phyloP scores from a whole-genome alignment of 2,113 vertebrate genomes.

The Bostrychus sinensis region DNA sequence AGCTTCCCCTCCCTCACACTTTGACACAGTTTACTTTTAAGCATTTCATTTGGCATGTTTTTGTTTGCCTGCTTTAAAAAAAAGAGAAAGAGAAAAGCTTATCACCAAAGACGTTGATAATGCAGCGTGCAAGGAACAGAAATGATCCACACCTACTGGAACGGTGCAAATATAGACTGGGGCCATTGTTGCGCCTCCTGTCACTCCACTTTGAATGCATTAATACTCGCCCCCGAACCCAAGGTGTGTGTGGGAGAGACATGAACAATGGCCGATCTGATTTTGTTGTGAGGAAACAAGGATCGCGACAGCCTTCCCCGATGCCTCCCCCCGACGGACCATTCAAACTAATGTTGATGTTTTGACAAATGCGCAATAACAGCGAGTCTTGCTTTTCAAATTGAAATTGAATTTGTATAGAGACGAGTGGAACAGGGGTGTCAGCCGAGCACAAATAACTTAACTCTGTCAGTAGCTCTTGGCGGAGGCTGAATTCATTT shows the following conservation, averaged over 20 bases:
- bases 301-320: constrained; percentile 12
- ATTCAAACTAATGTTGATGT: constrained; percentile 46
- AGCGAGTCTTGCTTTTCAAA: constrained; percentile 47
- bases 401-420: constrained; percentile 62
- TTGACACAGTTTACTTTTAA: constrained; percentile 10
- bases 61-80: background rate
- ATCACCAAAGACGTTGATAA: constrained; percentile 18
- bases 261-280: constrained; percentile 50
- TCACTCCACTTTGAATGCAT: constrained; percentile 42
- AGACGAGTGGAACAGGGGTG: constrained; percentile 44
- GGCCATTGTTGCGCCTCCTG: constrained; percentile 36
- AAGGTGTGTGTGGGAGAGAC: constrained; percentile 49
- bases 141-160: constrained; percentile 22
- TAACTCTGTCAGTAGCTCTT: constrained; percentile 58
- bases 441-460: constrained; percentile 53
- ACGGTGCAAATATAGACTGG: constrained; percentile 37
- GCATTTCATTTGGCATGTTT: background rate
- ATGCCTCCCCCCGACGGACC: constrained; percentile 39
- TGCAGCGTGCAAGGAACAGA: constrained; percentile 1
- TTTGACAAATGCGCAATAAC: constrained; percentile 65
- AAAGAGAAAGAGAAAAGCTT: background rate
- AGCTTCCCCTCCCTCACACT: background rate
- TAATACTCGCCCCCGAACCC: constrained; percentile 34
- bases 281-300: constrained; percentile 50
- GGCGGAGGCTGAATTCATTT: constrained; percentile 61